Evolutionary conservation across 2,797 vertebrate species (phyloP).

Genomic region (Chiloscyllium punctatum): DNA sequence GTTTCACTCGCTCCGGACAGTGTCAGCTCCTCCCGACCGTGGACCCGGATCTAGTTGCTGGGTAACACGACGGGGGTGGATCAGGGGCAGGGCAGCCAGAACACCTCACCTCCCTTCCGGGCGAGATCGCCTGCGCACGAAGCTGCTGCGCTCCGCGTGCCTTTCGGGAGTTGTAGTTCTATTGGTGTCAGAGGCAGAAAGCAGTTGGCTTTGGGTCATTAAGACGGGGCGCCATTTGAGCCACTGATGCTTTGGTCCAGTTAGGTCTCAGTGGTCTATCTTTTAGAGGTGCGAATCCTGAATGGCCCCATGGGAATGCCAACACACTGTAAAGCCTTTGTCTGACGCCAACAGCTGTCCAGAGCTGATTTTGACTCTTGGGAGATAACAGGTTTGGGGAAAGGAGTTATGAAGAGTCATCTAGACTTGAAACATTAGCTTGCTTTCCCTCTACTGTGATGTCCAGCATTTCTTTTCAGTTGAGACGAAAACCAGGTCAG

Average conservation of each 20-base stretch:
- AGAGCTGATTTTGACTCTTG: too few species aligned
- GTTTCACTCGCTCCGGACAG: not conserved
- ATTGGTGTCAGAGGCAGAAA: not conserved
- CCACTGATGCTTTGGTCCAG: not conserved
- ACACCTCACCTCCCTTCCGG: not conserved
- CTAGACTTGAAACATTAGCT: too few species aligned
- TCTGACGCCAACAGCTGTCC: too few species aligned
- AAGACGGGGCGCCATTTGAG: not conserved
- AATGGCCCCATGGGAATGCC: not conserved
- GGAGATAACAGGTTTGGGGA: too few species aligned
- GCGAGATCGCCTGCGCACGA: not conserved
- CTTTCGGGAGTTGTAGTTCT: not conserved
- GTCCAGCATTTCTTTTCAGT: too few species aligned
- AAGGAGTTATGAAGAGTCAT: too few species aligned
- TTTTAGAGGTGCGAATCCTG: not conserved
- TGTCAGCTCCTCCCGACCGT: not conserved
- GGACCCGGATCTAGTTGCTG: slow-evolving; percentile 4
- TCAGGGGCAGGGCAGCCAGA: too few species aligned
- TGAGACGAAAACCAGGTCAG: too few species aligned
- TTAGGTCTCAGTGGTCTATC: not conserved
- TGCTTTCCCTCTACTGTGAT: too few species aligned
- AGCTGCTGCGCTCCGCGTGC: not conserved
- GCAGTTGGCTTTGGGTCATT: not conserved
- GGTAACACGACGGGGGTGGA: not conserved
- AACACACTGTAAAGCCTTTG: too few species aligned